Conservation (phyloP, 2,797 vertebrate species). For the Fistularia tabacaria region DNA sequence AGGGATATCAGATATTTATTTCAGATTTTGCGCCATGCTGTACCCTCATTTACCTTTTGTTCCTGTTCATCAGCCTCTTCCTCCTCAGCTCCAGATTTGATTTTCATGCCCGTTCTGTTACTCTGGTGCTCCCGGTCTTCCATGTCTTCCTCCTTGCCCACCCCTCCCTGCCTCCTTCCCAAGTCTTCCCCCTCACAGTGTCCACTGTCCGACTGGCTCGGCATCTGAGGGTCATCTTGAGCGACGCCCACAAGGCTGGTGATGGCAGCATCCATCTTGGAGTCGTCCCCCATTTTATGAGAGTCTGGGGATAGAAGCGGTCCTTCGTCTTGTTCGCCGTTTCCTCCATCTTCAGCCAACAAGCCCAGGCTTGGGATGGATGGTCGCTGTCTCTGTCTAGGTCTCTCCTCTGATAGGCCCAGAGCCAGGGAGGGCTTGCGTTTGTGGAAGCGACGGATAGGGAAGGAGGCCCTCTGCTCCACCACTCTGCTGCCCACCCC, state of each 20-base stretch:
- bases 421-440: slow-evolving; percentile 85
- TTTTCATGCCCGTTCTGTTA: slow-evolving; percentile 55
- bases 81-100: slow-evolving; percentile 61
- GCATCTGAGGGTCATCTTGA: slow-evolving; percentile 92
- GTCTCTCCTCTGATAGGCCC: slow-evolving; percentile 78
- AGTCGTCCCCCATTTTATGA: slow-evolving; percentile 76
- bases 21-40: neutral
- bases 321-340: slow-evolving; percentile 69
- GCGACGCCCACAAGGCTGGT: slow-evolving; percentile 42
- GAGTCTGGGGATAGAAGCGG: slow-evolving; percentile 89
- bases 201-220: slow-evolving; percentile 90
- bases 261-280: slow-evolving; percentile 57
- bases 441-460: slow-evolving; percentile 89
- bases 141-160: slow-evolving; percentile 73
- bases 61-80: slow-evolving; percentile 79
- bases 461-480: slow-evolving; percentile 85
- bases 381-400: slow-evolving; percentile 83
- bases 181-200: slow-evolving; percentile 74
- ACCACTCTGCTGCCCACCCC: slow-evolving; percentile 65
- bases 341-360: slow-evolving; percentile 64
- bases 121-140: slow-evolving; percentile 56
- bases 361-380: slow-evolving; percentile 75
- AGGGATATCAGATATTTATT: neutral
- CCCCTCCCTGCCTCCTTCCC: slow-evolving; percentile 49
- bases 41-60: slow-evolving; percentile 53